Base-by-base conservation (phyloP, 2,113 vertebrate genomes). In the Heterotilapia buettikoferi region DNA sequence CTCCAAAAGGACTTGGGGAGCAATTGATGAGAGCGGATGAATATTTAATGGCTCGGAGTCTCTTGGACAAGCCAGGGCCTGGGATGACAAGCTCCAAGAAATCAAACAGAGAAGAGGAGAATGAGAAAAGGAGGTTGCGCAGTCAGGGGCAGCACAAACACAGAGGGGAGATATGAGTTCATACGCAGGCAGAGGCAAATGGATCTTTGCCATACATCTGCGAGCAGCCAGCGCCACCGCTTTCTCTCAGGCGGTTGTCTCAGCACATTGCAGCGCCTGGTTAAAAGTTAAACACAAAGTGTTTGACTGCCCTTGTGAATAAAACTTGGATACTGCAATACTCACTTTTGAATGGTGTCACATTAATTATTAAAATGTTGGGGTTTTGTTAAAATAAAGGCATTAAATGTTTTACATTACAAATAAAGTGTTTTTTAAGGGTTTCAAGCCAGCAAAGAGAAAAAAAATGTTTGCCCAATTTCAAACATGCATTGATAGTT, bases 1-100 rank as follows among this genome's bases (percentile, higher is more conserved):
- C 53, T 84, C 90, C 84, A 91, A 94, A 95, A 94, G 92, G 91
- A 95, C 91, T 84, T 36, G 36, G 88, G 91, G 90, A 95, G 94
- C 94, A 93, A 96, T 96, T 96, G 94, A 96, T 96, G 94, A 96
- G 94, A 92, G 56, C 59, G 38, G 87, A 96, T 96, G 91, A 96
- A 96, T 96, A 95, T 94, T 97, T 96, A 92, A 97, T 88, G 83
- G 78, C 73, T 90, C 73, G 1, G 88, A 93, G 94, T 94, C 92
- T 94, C 92, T 94, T 89, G 92, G 95, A 96, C 94, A 93, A 92
- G 93, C 93, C 52, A 80, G 90, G 90, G 83, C 90, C 82, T 14
- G 47, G 89, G 90, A 93, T 92, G 93, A 94, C 92, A 90, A 95
- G 93, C 91, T 86, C 56, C 2, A 84, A 92, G 82, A 91, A 93